Percentiles rank a stretch among this genome's conserved stretches.
These are phyloP conservation scores for Pseudorhombus dupliciocellatus DNA, from an alignment of 2,113 vertebrate genomes.

Conservation along the genomic window DNA sequence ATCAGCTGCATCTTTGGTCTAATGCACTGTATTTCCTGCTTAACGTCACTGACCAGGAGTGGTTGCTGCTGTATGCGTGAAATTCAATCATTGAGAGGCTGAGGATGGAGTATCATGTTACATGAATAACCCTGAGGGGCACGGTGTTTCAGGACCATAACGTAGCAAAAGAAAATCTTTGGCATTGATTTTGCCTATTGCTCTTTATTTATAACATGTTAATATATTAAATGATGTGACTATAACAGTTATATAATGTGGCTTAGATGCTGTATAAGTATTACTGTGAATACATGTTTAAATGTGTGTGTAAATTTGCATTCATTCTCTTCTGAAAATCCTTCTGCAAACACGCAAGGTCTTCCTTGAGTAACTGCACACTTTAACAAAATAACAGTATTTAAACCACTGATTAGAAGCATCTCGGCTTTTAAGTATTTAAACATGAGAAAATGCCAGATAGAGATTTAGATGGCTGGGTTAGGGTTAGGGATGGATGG, in stretches of 20 bases:
- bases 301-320: not conserved
- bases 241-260: not conserved
- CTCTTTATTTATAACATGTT: not conserved
- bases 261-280: not conserved
- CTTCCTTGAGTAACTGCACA: too few species aligned
- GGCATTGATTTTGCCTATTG: not conserved
- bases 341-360: not conserved
- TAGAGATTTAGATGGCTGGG: too few species aligned
- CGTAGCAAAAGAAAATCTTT: not conserved
- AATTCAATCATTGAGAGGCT: conserved; percentile 57
- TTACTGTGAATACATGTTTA: not conserved
- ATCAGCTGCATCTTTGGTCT: conserved; percentile 29
- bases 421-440: too few species aligned
- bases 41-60: conserved; percentile 13
- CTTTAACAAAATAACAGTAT: too few species aligned
- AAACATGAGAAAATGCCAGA: too few species aligned
- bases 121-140: conserved; percentile 26
- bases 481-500: too few species aligned
- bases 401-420: too few species aligned
- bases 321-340: too few species aligned
- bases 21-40: conserved; percentile 19
- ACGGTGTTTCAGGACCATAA: not conserved
- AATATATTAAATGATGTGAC: not conserved
- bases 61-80: conserved; percentile 39
- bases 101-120: conserved; percentile 49